A percentile compares a stretch with the other conserved stretches of the same genome.
Conservation (phyloP, 2,888 invertebrate species). For the Pardosa pseudoannulata region DNA sequence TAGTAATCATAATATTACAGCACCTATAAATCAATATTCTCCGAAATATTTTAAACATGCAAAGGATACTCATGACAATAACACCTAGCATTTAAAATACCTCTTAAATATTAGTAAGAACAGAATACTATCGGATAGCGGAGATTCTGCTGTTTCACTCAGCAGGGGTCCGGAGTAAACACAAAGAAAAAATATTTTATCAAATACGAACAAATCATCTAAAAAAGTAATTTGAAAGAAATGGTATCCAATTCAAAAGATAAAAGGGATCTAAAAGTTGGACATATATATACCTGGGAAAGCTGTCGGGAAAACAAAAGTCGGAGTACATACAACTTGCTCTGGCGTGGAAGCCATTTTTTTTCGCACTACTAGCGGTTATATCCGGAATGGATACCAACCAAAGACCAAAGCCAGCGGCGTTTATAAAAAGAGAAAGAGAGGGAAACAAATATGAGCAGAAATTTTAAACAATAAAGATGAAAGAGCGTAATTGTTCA, state of each 20-base stretch:
- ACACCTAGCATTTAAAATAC: background rate
- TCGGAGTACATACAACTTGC: constrained; percentile 74
- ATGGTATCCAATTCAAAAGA: too few species aligned
- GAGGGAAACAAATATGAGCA: too few species aligned
- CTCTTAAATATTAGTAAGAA: background rate
- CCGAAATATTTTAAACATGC: too few species aligned
- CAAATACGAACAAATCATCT: too few species aligned
- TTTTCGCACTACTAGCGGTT: constrained; percentile 25
- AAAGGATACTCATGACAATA: too few species aligned
- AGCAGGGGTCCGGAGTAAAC: constrained; percentile 48
- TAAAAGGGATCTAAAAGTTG: background rate
- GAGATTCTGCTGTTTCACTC: constrained; percentile 45
- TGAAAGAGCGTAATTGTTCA: too few species aligned
- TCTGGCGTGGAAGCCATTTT: constrained; percentile 74
- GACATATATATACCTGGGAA: constrained; percentile 69
- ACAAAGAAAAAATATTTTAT: constrained; percentile 30
- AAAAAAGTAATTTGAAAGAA: too few species aligned
- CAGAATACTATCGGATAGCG: background rate
- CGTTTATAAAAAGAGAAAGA: too few species aligned
- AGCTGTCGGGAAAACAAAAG: constrained; percentile 74
- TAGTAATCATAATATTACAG: background rate
- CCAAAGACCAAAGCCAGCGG: too few species aligned
- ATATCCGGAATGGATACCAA: background rate
- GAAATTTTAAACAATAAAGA: too few species aligned
- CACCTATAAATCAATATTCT: background rate